Base-by-base conservation (phyloP, 1,140 invertebrate species). In the Cecropterus lyciades region DNA sequence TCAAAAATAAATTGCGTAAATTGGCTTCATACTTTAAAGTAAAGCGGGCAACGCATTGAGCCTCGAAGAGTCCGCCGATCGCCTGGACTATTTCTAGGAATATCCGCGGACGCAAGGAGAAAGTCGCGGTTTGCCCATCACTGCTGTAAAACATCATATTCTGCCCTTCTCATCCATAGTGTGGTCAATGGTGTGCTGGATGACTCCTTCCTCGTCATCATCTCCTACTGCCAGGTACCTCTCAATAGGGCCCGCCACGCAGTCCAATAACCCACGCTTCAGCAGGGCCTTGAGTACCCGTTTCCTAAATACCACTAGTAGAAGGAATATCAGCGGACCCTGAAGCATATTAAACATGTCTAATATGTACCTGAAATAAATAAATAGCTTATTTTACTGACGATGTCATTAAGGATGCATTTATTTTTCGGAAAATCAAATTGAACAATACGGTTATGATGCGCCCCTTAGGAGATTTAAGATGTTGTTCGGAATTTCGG, bases 281-380 rank as follows among this genome's bases (percentile, higher is more conserved):
- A 79, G 73, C 67, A 95, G 71, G 0, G 91, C 84, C 43, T 93
- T 93, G 8, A 94, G 75, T 0, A 94, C 94, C 40, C 93, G 84
- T 65, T 92, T 92, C 0, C 95, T 84, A 37, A 92, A 93, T 0
- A 93, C 88, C 0, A 95, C 94, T 30, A 95, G 68, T 2, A 95
- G 46, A 0, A 95, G 46, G 72, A 95, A 95, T 69, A 95, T 94
- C 15, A 95, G 73, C 2, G 94, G 55, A 0, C 95, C 95, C 89
- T 95, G 94, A 0, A 95, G 71, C 1, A 80, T 74, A 73, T 95
- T 95, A 16, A 95, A 64, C 37, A 94, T 74, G 69, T 95, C 95
- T 7, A 92, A 84, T 5, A 94, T 77, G 3, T 92, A 83, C 93
- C 95, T 95, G 80, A 15, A 90, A 91, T 46, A 14, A 7, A 20